phyloP scores from a whole-genome alignment of 2,113 vertebrate genomes.

The Craseonycteris thonglongyai region DNA sequence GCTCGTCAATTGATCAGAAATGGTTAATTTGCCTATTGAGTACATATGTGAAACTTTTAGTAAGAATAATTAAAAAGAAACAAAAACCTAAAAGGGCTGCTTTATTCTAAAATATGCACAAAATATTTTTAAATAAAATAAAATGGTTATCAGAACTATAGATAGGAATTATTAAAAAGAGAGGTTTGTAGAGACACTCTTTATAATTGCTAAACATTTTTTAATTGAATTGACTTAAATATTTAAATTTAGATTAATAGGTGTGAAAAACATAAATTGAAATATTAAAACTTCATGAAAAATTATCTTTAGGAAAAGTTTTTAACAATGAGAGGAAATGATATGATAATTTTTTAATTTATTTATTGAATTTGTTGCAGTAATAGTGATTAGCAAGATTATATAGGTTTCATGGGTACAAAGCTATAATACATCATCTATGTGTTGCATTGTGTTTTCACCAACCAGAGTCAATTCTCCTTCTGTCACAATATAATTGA shows the following conservation, averaged over 20 bases:
- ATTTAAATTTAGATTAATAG: constrained; percentile 1
- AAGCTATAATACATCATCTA: too few species aligned
- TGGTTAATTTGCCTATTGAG: neutral
- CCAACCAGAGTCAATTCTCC: too few species aligned
- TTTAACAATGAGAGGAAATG: neutral
- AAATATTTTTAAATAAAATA: neutral
- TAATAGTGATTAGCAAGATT: too few species aligned
- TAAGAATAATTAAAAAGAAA: neutral
- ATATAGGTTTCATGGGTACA: too few species aligned
- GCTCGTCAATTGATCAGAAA: neutral
- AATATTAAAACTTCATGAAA: neutral
- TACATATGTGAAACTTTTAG: neutral
- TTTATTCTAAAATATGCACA: neutral
- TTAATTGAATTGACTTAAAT: constrained; percentile 16
- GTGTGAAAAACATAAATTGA: neutral
- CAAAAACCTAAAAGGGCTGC: neutral
- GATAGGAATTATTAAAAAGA: neutral
- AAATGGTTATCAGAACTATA: neutral
- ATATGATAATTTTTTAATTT: neutral
- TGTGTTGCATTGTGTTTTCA: too few species aligned
- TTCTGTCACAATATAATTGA: too few species aligned
- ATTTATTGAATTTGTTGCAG: too few species aligned
- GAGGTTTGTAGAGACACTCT: neutral
- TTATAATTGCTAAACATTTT: neutral
- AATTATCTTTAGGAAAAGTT: neutral